These are phyloP conservation scores for Phylloscopus collybita DNA, from an alignment of 2,797 vertebrate species.

Conservation along the genomic window DNA sequence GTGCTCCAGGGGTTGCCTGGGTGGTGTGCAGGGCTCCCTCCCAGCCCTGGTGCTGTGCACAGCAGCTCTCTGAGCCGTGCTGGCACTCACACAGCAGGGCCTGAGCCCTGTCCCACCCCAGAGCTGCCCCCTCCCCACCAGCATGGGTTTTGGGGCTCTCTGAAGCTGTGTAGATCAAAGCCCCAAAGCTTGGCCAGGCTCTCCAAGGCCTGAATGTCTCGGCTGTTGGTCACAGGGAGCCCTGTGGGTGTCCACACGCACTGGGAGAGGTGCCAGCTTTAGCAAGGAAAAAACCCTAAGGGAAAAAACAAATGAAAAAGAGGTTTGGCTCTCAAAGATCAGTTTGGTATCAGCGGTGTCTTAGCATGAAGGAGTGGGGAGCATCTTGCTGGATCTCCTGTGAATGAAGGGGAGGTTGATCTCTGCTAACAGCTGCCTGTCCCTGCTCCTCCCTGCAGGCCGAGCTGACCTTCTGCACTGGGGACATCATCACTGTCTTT, in stretches of 20 bases:
- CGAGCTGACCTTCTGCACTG: constrained; percentile 96
- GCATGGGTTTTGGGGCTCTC: rapidly evolving
- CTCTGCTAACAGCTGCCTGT: neutral
- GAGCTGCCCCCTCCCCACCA: rapidly evolving
- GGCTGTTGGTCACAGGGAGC: rapidly evolving
- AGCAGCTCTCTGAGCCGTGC: neutral
- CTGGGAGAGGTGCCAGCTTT: neutral
- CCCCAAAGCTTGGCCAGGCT: neutral
- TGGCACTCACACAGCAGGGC: neutral
- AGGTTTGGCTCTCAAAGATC: neutral
- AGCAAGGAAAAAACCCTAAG: neutral
- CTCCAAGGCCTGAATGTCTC: neutral
- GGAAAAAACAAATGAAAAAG: too few relatives aligned
- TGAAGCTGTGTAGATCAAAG: neutral
- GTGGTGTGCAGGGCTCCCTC: neutral
- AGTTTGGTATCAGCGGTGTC: neutral
- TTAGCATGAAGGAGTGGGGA: neutral
- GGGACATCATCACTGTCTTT: constrained; percentile 94
- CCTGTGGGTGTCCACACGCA: neutral
- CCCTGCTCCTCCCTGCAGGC: constrained; percentile 75
- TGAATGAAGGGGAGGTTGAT: neutral
- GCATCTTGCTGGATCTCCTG: neutral
- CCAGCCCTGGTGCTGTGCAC: neutral
- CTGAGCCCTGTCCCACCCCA: neutral
- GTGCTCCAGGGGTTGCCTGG: neutral